A percentile compares a stretch with the other conserved stretches of the same genome.
Evolutionary conservation across 2,797 vertebrate species (phyloP).

Genomic region (Protosalanx chinensis): DNA sequence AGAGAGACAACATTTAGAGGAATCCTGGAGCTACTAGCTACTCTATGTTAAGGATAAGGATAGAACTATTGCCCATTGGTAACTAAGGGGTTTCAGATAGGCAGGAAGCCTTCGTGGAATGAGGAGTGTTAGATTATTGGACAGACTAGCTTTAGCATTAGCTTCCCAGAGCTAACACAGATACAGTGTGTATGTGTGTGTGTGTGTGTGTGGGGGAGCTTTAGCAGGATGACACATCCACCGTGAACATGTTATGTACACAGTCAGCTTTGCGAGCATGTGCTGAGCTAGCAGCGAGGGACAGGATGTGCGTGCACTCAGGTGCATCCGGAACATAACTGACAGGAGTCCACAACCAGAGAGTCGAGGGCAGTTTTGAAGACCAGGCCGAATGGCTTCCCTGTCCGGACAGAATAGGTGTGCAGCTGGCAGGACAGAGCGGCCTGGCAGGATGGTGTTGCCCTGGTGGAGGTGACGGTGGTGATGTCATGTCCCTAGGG

Average conservation of each 20-base stretch:
- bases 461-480: conserved; percentile 3
- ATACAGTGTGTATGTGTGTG: no score
- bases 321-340: background rate
- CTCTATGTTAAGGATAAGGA: background rate
- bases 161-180: no score
- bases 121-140: background rate
- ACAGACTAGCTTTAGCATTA: no score
- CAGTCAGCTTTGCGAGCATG: no score
- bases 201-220: no score
- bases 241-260: no score
- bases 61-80: no score
- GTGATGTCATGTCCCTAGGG: conserved; percentile 58
- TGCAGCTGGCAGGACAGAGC: background rate
- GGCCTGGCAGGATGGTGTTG: background rate
- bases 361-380: no score
- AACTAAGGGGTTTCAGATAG: background rate
- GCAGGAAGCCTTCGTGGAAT: background rate
- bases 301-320: background rate
- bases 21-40: background rate
- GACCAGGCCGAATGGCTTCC: no score
- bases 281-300: background rate
- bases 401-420: no score
- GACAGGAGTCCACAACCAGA: background rate
- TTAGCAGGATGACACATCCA: no score
- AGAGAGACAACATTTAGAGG: background rate